Percentiles rank a stretch among this genome's conserved stretches.
Conservation (phyloP, 2,797 vertebrate genomes). For the Bucorvus abyssinicus region DNA sequence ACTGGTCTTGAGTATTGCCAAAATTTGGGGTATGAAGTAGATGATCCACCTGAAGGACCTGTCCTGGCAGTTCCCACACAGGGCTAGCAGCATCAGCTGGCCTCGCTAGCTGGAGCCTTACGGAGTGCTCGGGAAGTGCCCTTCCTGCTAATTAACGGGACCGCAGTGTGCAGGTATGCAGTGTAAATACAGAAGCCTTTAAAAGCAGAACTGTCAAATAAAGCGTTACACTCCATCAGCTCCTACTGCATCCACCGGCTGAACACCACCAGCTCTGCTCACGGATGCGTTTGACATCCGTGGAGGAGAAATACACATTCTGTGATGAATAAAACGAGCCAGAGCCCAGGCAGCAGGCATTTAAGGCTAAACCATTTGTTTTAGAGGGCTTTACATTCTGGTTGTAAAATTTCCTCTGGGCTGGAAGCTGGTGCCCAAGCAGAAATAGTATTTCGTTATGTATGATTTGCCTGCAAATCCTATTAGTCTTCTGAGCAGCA, state of each 20-base stretch:
- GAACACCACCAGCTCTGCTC: conserved; percentile 36
- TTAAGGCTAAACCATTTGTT: conserved; percentile 62
- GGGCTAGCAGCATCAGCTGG: not conserved
- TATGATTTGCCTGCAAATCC: conserved; percentile 37
- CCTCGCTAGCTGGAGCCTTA: not conserved
- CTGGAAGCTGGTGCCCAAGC: conserved; percentile 44
- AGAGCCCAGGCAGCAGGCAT: not conserved
- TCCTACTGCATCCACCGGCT: conserved; percentile 19
- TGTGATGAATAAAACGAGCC: not conserved
- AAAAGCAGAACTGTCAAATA: conserved; percentile 57
- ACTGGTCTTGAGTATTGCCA: not conserved
- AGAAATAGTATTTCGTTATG: conserved; percentile 15
- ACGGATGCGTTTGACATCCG: conserved; percentile 46
- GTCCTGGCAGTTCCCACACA: not conserved
- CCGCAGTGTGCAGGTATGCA: conserved; percentile 44
- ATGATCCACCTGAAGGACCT: not conserved
- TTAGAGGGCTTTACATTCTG: conserved; percentile 64
- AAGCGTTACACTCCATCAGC: conserved; percentile 55
- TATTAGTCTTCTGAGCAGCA: conserved; percentile 7
- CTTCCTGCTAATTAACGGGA: conserved; percentile 53
- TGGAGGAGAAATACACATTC: conserved; percentile 1
- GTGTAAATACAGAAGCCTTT: conserved; percentile 30
- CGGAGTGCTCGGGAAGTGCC: conserved; percentile 25
- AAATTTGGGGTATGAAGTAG: not conserved
- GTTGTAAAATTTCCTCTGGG: conserved; percentile 63